These are phyloP conservation scores for Ostrea denselamellosa DNA, from an alignment of 1,140 invertebrate genomes.

Conservation along the genomic window DNA sequence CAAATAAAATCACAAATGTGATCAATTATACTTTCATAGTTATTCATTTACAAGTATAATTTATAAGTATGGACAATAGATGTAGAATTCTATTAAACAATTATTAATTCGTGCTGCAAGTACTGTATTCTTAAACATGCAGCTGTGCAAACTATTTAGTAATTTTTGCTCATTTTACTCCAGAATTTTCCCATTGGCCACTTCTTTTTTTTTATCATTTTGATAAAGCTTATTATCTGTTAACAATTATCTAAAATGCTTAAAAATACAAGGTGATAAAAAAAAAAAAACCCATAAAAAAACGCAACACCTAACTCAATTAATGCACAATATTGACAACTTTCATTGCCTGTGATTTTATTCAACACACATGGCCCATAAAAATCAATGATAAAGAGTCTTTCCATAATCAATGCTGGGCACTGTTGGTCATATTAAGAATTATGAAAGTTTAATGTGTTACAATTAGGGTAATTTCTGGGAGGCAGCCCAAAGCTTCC, in stretches of 20 bases:
- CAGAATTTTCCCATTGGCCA: background rate
- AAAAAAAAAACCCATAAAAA: background rate
- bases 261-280: background rate
- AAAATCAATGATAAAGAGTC: conserved; percentile 34
- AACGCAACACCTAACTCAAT: conserved; percentile 2
- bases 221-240: conserved; percentile 5
- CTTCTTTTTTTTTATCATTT: background rate
- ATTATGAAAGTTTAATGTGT: conserved; percentile 25
- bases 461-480: conserved; percentile 6
- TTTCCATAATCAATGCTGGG: conserved; percentile 25
- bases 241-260: conserved; percentile 10
- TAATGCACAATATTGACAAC: conserved; percentile 27
- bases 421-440: conserved; percentile 9
- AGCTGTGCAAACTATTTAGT: background rate
- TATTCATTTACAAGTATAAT: too few species aligned
- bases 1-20: conserved; percentile 44
- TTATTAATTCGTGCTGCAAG: background rate
- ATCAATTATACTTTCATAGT: background rate
- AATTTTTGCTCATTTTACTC: background rate
- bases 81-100: background rate
- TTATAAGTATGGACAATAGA: too few species aligned
- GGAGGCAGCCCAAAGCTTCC: background rate
- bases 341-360: conserved; percentile 11
- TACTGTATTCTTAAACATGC: background rate
- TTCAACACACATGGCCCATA: conserved; percentile 20